phyloP scores from a whole-genome alignment of 2,797 vertebrate species.

The Poliocrania exsul region DNA sequence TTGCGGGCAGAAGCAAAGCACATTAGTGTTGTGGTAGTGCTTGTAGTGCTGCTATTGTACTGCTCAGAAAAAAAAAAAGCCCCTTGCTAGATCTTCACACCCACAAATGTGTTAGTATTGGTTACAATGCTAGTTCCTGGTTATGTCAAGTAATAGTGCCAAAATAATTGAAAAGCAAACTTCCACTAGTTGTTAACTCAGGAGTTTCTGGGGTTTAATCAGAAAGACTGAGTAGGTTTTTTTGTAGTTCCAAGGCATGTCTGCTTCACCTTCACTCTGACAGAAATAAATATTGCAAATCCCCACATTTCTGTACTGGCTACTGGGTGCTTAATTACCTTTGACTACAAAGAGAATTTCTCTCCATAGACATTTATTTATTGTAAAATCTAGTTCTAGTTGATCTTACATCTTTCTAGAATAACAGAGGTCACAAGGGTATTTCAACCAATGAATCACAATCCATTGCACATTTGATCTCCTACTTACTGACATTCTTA shows the following conservation, averaged over 20 bases:
- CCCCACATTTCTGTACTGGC: not conserved
- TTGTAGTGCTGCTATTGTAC: not conserved
- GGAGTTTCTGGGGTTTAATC: not conserved
- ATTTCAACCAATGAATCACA: not conserved
- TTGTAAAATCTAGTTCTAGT: not conserved
- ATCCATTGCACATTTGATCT: not conserved
- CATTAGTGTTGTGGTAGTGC: not conserved
- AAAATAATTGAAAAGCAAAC: not conserved
- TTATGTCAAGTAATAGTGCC: not conserved
- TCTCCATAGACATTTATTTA: not conserved
- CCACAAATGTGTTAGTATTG: not conserved
- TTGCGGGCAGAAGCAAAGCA: not conserved
- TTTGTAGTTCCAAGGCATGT: not conserved
- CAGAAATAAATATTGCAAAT: not conserved
- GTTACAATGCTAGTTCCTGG: not conserved
- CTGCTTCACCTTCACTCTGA: not conserved
- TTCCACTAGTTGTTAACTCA: not conserved
- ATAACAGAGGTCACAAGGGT: not conserved
- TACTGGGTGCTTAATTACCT: not conserved
- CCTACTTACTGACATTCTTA: not conserved
- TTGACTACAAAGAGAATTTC: not conserved
- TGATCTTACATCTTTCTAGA: not conserved
- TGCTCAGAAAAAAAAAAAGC: not conserved
- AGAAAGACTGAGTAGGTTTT: not conserved
- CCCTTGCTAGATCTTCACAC: not conserved